Conservation (phyloP, 2,797 vertebrate genomes). For the Coreius guichenoti region DNA sequence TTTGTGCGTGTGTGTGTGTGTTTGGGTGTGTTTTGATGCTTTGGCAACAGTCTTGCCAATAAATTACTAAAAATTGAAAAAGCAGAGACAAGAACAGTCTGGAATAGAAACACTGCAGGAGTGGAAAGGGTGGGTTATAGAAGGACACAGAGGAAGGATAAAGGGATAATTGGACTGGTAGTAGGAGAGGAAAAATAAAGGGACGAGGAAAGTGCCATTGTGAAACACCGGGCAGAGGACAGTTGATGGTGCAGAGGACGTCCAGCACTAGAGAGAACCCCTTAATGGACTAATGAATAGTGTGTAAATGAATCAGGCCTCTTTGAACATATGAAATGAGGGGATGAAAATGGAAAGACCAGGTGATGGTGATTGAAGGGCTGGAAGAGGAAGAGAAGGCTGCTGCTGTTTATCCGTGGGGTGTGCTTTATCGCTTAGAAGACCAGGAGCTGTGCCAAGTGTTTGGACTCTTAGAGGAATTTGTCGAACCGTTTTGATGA, state of each 20-base stretch:
- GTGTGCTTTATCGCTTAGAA: slow-evolving; percentile 56
- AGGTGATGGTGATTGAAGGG: slow-evolving; percentile 30
- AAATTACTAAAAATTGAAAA: neutral
- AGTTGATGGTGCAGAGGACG: slow-evolving; percentile 3
- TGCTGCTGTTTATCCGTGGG: slow-evolving; percentile 6
- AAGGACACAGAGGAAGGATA: slow-evolving; percentile 61
- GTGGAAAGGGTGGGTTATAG: neutral
- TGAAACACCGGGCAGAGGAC: slow-evolving; percentile 1
- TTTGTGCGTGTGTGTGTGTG: too few species aligned
- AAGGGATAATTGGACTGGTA: slow-evolving; percentile 53
- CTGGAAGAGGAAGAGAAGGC: slow-evolving; percentile 18
- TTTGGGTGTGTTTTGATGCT: neutral
- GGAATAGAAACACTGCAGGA: slow-evolving; percentile 3
- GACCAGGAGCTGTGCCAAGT: slow-evolving; percentile 48
- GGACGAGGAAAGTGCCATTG: slow-evolving; percentile 30
- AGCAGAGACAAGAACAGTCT: neutral
- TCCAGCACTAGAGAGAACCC: slow-evolving; percentile 17
- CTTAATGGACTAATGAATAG: slow-evolving; percentile 47
- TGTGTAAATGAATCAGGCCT: slow-evolving; percentile 21
- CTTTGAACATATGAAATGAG: slow-evolving; percentile 37
- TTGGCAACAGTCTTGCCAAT: slow-evolving; percentile 10
- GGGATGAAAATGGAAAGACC: slow-evolving; percentile 29
- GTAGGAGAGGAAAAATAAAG: slow-evolving; percentile 37
- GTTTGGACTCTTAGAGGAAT: slow-evolving; percentile 53
- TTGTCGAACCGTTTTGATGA: slow-evolving; percentile 69